Conservation (phyloP, 2,113 vertebrate genomes). For the Amphiprion percula region DNA sequence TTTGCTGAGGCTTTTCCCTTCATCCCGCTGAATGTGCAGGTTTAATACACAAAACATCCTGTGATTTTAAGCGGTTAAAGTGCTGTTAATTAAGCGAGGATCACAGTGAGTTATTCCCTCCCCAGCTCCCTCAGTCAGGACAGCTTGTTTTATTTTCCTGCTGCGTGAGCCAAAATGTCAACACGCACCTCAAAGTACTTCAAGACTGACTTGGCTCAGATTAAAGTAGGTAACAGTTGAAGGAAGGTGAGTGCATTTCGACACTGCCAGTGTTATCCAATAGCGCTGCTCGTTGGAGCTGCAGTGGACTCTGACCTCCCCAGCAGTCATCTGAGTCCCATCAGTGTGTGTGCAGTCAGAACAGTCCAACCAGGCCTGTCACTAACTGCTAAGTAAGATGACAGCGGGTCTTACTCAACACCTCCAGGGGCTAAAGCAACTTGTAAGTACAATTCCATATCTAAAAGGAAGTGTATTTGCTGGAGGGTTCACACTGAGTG, state of each 20-base stretch:
- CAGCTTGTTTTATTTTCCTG: conserved; percentile 8
- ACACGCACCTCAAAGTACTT: not conserved
- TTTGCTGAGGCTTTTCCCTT: not conserved
- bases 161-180: conserved; percentile 8
- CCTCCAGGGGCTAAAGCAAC: conserved; percentile 36
- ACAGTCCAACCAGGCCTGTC: conserved; percentile 14
- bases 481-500: not conserved
- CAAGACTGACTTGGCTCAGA: conserved; percentile 19
- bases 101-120: not conserved
- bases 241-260: not conserved
- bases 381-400: conserved; percentile 34
- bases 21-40: too few species aligned
- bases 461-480: not conserved
- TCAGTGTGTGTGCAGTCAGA: conserved; percentile 19
- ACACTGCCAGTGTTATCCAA: conserved; percentile 34
- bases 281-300: conserved; percentile 16
- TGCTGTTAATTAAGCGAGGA: too few species aligned
- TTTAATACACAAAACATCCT: too few species aligned
- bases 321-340: conserved; percentile 36
- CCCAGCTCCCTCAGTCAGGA: not conserved
- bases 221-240: not conserved
- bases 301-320: conserved; percentile 76
- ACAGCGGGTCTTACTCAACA: conserved; percentile 8
- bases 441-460: conserved; percentile 59
- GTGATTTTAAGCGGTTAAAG: too few species aligned